Percentiles rank a stretch among this genome's conserved stretches.
Conservation (phyloP, 2,888 invertebrate genomes). For the Hypomecis punctinalis region DNA sequence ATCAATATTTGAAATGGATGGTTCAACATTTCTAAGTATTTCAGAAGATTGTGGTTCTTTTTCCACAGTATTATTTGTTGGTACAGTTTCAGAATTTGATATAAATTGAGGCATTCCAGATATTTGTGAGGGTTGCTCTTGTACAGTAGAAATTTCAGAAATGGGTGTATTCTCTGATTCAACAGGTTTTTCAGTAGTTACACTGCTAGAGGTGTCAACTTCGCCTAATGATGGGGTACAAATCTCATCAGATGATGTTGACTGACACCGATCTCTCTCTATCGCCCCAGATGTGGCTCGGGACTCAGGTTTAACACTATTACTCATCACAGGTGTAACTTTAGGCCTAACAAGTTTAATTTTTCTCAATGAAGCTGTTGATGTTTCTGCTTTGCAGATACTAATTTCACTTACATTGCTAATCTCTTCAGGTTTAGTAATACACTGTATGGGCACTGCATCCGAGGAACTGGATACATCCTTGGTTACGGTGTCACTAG, state of each 20-base stretch:
- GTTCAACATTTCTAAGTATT: slow-evolving; percentile 4
- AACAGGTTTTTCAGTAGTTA: slow-evolving; percentile 49
- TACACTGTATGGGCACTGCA: slow-evolving; percentile 71
- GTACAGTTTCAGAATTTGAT: background rate
- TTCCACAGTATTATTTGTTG: slow-evolving; percentile 16
- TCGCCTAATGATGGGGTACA: slow-evolving; percentile 43
- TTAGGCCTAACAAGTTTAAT: slow-evolving; percentile 80
- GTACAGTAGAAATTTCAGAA: slow-evolving; percentile 1
- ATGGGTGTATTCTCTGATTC: slow-evolving; percentile 19
- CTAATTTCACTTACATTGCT: slow-evolving; percentile 79
- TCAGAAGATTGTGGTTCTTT: slow-evolving; percentile 18
- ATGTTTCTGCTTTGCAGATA: slow-evolving; percentile 82
- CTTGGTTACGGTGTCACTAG: slow-evolving; percentile 67
- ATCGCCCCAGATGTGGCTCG: slow-evolving; percentile 46
- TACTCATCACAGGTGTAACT: slow-evolving; percentile 57
- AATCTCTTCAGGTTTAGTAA: slow-evolving; percentile 75
- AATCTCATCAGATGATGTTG: slow-evolving; percentile 65
- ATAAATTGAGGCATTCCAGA: slow-evolving; percentile 4
- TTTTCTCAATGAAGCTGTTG: slow-evolving; percentile 75
- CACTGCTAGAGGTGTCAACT: slow-evolving; percentile 47
- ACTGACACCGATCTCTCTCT: slow-evolving; percentile 69
- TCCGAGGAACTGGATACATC: slow-evolving; percentile 82
- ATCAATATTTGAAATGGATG: background rate
- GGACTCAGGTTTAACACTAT: slow-evolving; percentile 50
- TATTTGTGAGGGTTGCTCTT: slow-evolving; percentile 18